Conservation (phyloP, 2,888 invertebrate species). For the Drosophila peninsularis region DNA sequence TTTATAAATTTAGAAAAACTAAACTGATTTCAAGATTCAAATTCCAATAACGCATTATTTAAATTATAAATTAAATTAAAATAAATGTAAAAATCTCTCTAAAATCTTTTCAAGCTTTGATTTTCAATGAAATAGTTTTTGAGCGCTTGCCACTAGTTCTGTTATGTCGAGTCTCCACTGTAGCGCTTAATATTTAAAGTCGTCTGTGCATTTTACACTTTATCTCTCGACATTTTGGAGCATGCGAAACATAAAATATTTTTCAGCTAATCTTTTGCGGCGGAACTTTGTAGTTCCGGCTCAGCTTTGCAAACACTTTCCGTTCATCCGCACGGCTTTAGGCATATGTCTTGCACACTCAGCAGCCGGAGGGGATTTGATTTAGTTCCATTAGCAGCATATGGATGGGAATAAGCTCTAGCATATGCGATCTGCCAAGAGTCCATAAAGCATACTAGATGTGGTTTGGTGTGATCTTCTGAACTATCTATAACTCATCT, state of each 20-base stretch:
- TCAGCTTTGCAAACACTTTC: slow-evolving; percentile 73
- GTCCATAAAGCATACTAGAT: background rate
- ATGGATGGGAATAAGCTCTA: background rate
- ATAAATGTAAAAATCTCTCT: no score
- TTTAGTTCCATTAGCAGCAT: slow-evolving; percentile 11
- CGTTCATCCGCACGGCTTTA: slow-evolving; percentile 39
- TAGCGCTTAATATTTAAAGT: slow-evolving; percentile 49
- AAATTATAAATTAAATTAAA: no score
- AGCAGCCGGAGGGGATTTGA: slow-evolving; percentile 17
- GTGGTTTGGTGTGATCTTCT: slow-evolving; percentile 28
- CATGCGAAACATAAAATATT: slow-evolving; percentile 67
- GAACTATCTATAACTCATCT: slow-evolving; percentile 26
- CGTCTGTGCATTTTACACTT: slow-evolving; percentile 52
- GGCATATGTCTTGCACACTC: slow-evolving; percentile 65
- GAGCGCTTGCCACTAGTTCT: no score
- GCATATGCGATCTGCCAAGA: background rate
- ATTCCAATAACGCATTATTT: no score
- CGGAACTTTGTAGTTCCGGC: slow-evolving; percentile 70
- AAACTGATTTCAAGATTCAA: no score
- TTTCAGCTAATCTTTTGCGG: slow-evolving; percentile 68
- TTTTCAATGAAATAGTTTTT: no score
- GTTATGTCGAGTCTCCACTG: slow-evolving; percentile 36
- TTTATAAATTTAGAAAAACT: no score
- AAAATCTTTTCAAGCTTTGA: no score
- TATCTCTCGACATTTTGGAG: slow-evolving; percentile 56